Evolutionary conservation across 2,797 vertebrate species (phyloP).

Genomic region (Bradypus variegatus): DNA sequence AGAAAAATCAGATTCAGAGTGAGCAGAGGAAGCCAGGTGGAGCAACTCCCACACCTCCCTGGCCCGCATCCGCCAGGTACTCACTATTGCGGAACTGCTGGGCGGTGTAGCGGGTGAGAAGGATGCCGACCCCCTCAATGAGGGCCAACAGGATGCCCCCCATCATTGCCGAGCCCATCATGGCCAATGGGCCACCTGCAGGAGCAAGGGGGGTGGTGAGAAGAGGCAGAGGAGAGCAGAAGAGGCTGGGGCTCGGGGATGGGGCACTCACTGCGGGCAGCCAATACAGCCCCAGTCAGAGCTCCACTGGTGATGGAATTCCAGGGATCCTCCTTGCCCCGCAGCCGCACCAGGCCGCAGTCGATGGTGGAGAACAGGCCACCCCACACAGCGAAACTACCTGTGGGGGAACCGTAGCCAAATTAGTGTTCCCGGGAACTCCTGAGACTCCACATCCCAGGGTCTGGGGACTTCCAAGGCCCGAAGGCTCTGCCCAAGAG

Average conservation of each 20-base stretch:
- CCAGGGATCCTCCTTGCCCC: slow-evolving; percentile 91
- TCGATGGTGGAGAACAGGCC: slow-evolving; percentile 92
- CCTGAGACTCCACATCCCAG: neutral
- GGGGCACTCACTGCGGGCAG: slow-evolving; percentile 83
- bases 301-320: slow-evolving; percentile 91
- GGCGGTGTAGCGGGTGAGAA: slow-evolving; percentile 89
- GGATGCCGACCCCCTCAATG: slow-evolving; percentile 90
- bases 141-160: slow-evolving; percentile 85
- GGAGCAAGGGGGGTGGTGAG: neutral
- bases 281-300: slow-evolving; percentile 86
- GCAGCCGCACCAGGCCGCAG: slow-evolving; percentile 83
- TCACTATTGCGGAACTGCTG: slow-evolving; percentile 90
- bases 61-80: slow-evolving; percentile 40
- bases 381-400: slow-evolving; percentile 91
- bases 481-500: neutral
- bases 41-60: neutral
- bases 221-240: neutral
- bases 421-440: neutral
- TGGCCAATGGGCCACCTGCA: slow-evolving; percentile 87
- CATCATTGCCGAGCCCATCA: slow-evolving; percentile 92
- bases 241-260: neutral
- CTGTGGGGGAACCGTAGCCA: slow-evolving; percentile 64
- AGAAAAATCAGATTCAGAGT: neutral
- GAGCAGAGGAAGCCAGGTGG: neutral
- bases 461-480: neutral